Base-by-base conservation (phyloP, 2,113 vertebrate species). In the Zosterops japonicus region DNA sequence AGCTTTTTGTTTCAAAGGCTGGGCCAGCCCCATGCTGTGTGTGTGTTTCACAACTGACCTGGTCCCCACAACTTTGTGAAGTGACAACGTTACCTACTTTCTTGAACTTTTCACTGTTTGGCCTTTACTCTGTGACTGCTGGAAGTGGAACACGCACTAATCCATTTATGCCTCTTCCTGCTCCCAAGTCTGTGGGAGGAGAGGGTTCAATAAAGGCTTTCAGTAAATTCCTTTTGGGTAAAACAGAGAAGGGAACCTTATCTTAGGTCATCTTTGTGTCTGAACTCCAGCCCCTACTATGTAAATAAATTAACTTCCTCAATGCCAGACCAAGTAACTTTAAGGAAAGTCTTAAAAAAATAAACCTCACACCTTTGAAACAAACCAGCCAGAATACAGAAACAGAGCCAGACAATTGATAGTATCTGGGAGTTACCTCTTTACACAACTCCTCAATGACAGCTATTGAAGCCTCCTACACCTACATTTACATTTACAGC, bases 271-370 rank as follows among this genome's bases (percentile, higher is more conserved):
- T 85, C 75, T 55, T 56, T 44, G 22, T 79, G 60, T 85, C 50
- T 89, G 83, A 95, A 64, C 60, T 76, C 47, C 64, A 71, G 36
- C 36, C 39, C 18, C 36, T 63, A 44, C 49, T 67, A 41, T 46
- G 63, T 82, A 89, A 96, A 93, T 83, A 89, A 76, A 94, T 87
- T 44, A 52, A 35, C 55, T 92, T 83, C 64, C 72, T 95, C 74
- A 61, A 23, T 61, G 36, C 49, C 42, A 63, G 42, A 52, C 64
- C 71, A 83, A 75, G 49, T 22, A 77, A 81, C 83, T 75, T 92
- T 13, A 83, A 91, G 44, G 79, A 83, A 85, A 79, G 83, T 39
- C 64, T 86, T 23, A 21, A 80, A 90, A 91, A 91, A 76, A 44
- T 53, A 72, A 63, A 27, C 27, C 19, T 78, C 69, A 59, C 35